These are phyloP conservation scores for Pelobates fuscus DNA, from an alignment of 2,113 vertebrate species.

Conservation along the genomic window DNA sequence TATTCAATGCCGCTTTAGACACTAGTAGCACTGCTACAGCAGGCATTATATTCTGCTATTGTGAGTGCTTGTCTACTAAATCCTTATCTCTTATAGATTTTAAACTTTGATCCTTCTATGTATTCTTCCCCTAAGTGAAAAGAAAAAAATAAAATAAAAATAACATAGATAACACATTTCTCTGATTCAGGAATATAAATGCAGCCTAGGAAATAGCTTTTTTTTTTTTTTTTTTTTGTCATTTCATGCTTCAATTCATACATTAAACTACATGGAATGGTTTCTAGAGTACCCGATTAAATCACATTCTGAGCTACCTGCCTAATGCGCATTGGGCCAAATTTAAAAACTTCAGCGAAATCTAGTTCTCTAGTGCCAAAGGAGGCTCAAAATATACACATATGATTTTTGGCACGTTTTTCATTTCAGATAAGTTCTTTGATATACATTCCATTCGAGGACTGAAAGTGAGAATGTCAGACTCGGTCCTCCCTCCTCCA, in stretches of 20 bases:
- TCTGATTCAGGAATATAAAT: constrained; percentile 40
- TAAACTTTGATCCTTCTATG: constrained; percentile 1
- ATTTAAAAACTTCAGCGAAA: constrained; percentile 13
- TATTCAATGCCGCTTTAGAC: background rate
- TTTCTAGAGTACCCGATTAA: constrained; percentile 44
- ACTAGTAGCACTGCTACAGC: background rate
- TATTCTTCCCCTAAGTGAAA: background rate
- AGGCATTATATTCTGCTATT: constrained; percentile 20
- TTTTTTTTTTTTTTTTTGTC: constrained; percentile 26
- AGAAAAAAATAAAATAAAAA: constrained; percentile 37
- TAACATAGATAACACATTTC: constrained; percentile 43
- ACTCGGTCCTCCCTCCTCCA: too few species aligned
- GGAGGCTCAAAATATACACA: constrained; percentile 3
- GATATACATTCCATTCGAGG: background rate
- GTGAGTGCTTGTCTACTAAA: constrained; percentile 18
- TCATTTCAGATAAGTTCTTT: constrained; percentile 27
- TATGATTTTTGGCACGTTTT: constrained; percentile 31
- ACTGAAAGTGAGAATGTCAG: too few species aligned
- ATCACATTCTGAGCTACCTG: constrained; percentile 37
- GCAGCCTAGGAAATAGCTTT: constrained; percentile 39
- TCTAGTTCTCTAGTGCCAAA: constrained; percentile 12
- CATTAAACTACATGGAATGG: constrained; percentile 48
- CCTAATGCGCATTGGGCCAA: constrained; percentile 18
- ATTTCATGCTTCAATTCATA: constrained; percentile 50
- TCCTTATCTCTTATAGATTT: constrained; percentile 21